Evolutionary conservation across 1,140 invertebrate genomes (phyloP).

Genomic region (Drosophila funebris): DNA sequence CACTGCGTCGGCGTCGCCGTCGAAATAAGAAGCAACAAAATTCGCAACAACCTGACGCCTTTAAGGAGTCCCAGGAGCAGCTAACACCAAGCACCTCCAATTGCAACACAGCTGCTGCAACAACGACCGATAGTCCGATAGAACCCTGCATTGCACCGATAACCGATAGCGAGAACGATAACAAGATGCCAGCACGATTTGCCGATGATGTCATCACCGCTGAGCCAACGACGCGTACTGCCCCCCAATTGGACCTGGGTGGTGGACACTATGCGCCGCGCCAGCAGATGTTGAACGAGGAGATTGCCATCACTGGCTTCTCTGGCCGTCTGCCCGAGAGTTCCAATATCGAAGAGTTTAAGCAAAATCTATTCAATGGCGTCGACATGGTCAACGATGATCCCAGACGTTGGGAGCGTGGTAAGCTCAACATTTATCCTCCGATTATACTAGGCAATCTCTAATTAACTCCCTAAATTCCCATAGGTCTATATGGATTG

Average conservation of each 20-base stretch:
- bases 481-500: constrained; percentile 88
- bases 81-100: constrained; percentile 70
- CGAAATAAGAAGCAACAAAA: constrained; percentile 75
- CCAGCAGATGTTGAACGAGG: constrained; percentile 85
- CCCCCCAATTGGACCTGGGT: constrained; percentile 77
- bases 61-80: constrained; percentile 56
- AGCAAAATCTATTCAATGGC: constrained; percentile 92
- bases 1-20: constrained; percentile 73
- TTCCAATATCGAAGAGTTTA: constrained; percentile 94
- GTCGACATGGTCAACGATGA: constrained; percentile 95
- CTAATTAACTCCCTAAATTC: no score
- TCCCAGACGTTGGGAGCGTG: constrained; percentile 90
- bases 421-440: constrained; percentile 27
- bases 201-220: constrained; percentile 79
- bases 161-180: constrained; percentile 25
- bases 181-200: constrained; percentile 82
- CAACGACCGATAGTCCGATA: no score
- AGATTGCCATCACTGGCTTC: constrained; percentile 94
- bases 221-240: constrained; percentile 59
- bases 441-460: not conserved
- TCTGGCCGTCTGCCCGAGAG: constrained; percentile 96
- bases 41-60: constrained; percentile 69
- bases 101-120: no score
- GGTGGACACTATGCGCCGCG: constrained; percentile 65
- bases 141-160: constrained; percentile 27